Conservation (phyloP, 2,113 vertebrate genomes). For the Mesocricetus auratus region DNA sequence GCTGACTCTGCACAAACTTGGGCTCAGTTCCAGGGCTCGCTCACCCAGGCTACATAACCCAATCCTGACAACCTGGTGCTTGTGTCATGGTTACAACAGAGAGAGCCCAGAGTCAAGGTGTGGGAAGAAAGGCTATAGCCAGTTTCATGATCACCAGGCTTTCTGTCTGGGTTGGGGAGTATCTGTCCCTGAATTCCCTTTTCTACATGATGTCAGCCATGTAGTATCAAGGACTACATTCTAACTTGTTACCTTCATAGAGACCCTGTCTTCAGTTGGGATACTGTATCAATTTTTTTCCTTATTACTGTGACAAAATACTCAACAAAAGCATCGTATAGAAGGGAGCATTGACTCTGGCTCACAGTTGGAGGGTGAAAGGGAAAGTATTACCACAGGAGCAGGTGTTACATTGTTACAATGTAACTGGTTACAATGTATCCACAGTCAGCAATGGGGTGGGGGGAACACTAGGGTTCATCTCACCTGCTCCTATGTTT, state of each 20-base stretch:
- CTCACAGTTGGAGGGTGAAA: not conserved
- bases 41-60: not conserved
- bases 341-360: not conserved
- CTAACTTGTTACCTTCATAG: not conserved
- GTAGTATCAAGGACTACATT: not conserved
- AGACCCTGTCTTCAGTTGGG: not conserved
- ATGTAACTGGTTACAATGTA: not conserved
- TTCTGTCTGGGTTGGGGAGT: accelerated
- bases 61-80: too few species aligned
- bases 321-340: too few species aligned
- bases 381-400: not conserved
- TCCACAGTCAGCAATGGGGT: not conserved
- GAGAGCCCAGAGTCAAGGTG: not conserved
- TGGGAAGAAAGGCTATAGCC: accelerated
- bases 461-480: not conserved
- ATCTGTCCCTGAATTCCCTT: not conserved
- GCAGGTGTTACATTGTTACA: not conserved
- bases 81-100: not conserved
- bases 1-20: not conserved
- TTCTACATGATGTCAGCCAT: not conserved
- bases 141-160: accelerated
- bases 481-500: not conserved
- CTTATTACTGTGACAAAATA: not conserved
- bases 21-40: not conserved
- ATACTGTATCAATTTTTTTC: not conserved